Evolutionary conservation across 2,888 invertebrate species (phyloP), one percentile per base, ranked within the genome.

Genomic region (Andrena camellia): DNA sequence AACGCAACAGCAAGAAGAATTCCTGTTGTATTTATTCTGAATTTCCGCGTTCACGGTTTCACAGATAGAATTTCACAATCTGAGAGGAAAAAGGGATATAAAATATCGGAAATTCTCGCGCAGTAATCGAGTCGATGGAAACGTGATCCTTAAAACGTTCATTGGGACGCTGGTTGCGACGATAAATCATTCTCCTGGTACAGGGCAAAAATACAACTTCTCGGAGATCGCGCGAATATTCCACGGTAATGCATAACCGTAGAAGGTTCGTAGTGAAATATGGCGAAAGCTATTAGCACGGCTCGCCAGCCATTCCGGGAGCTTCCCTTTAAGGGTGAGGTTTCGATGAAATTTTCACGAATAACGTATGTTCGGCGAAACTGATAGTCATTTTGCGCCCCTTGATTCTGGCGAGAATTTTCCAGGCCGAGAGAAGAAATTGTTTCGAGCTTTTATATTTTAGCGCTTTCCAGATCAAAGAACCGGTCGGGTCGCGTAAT

Each of bases 191-290:
- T 29, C 70, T 33, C 59, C 64, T 31, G 42, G 42, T 33, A 33
- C 29, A 5, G 6, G 54, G 48, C 7, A 83, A 80, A 78, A 80
- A 78, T 83, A 63, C 10, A 67, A 83, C 69, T 54, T 50, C 54
- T 5, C 48, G 52, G n/a, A 52, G 31, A 70, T 70, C 35, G 8
- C 57, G 42, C 7, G 72, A 63, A 78, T 83, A 72, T 70, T 70
- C 70, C 26, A 48, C n/a, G 33, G 29, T 67, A 68, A 78, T 76
- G 69, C 70, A 68, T 83, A 76, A 52, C 69, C 71, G 13, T 2
- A 8, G n/a, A 59, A 69, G 48, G 48, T 71, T 64, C 20, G 1
- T 8, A 4, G 62, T 68, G 50, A 79, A 67, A 75, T 74, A 71
- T 52, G 42, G 50, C 2, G 57, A 50, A 71, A 26, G 62, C 70